These are phyloP conservation scores for Ahaetulla prasina DNA, from an alignment of 2,113 vertebrate species.

Conservation along the genomic window DNA sequence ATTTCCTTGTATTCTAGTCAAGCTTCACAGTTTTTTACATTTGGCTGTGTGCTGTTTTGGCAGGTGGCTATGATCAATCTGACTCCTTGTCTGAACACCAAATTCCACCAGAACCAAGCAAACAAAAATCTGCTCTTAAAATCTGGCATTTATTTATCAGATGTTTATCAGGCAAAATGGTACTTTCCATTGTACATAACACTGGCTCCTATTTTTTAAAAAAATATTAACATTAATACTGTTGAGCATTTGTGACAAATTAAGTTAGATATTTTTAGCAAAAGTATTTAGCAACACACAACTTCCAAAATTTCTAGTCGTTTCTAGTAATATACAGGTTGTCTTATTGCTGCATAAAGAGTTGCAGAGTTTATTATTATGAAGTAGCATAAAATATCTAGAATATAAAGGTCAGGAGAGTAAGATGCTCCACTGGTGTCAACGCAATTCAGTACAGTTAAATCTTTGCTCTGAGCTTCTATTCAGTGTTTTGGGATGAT, in stretches of 20 bases:
- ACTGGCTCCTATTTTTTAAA: background rate
- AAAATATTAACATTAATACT: background rate
- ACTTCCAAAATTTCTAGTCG: background rate
- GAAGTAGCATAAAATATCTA: background rate
- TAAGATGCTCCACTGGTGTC: background rate
- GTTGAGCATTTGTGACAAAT: background rate
- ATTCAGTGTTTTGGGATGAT: background rate
- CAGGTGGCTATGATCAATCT: slow-evolving; percentile 27
- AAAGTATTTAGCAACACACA: background rate
- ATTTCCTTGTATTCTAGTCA: slow-evolving; percentile 60
- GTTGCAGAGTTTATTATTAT: background rate
- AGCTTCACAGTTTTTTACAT: slow-evolving; percentile 55
- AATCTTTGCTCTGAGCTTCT: background rate
- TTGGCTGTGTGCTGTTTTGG: slow-evolving; percentile 45
- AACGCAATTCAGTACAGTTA: background rate
- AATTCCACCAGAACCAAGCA: background rate
- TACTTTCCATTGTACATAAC: background rate
- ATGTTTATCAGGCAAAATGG: slow-evolving; percentile 16
- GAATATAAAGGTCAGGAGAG: background rate
- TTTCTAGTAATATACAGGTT: background rate
- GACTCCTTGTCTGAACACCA: slow-evolving; percentile 49
- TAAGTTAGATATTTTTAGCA: slow-evolving; percentile 10
- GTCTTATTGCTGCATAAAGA: background rate
- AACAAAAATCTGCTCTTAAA: background rate
- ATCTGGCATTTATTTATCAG: background rate